Evolutionary conservation across 2,888 invertebrate species (phyloP).

Genomic region (Ophion ellenae): DNA sequence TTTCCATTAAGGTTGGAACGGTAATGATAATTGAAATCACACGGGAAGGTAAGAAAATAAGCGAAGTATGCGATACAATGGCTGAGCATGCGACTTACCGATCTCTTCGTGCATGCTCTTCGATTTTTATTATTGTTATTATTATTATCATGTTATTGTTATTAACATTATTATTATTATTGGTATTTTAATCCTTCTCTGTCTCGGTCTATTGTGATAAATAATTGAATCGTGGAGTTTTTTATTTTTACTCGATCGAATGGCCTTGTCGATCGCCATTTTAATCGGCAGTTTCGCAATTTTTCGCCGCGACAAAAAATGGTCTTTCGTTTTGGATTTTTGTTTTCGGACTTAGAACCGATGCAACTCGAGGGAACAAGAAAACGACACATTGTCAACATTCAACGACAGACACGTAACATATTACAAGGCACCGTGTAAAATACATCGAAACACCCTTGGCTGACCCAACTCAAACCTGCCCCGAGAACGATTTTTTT

Average conservation of each 20-base stretch:
- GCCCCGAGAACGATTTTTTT: not conserved
- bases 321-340: not conserved
- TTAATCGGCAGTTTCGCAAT: no score
- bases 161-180: conserved; percentile 18
- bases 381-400: conserved; percentile 54
- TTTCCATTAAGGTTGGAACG: conserved; percentile 37
- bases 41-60: conserved; percentile 59
- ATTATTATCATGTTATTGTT: conserved; percentile 26
- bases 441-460: conserved; percentile 33
- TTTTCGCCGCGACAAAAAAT: no score
- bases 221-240: conserved; percentile 34
- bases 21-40: conserved; percentile 52
- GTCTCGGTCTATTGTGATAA: conserved; percentile 33
- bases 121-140: conserved; percentile 8
- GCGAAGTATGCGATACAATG: conserved; percentile 41
- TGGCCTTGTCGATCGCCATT: no score
- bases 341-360: conserved; percentile 12
- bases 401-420: conserved; percentile 64
- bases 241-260: not conserved
- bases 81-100: conserved; percentile 57
- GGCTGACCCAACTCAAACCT: not conserved
- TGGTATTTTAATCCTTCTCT: conserved; percentile 13
- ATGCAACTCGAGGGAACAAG: conserved; percentile 34
- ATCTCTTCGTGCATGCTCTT: conserved; percentile 52
- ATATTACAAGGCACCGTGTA: conserved; percentile 56